These are phyloP conservation scores for Montipora capricornis DNA, from an alignment of 64 coral and sea anemone genomes.

Conservation along the genomic window DNA sequence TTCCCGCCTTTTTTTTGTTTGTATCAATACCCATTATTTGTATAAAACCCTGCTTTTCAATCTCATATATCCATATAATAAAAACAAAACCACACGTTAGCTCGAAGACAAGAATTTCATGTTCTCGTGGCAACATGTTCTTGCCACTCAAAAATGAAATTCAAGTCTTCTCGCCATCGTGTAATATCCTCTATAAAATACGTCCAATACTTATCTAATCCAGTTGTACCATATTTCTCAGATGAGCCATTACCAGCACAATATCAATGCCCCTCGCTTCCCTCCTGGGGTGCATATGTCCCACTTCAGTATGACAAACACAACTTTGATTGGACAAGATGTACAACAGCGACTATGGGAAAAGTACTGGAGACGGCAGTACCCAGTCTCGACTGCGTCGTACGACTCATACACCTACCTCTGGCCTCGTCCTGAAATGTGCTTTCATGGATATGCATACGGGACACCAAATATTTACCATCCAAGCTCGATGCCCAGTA, in stretches of 20 bases:
- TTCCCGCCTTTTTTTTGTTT: no score
- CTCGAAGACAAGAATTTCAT: no score
- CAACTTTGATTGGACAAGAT: conserved; percentile 41
- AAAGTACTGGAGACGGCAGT: conserved; percentile 10
- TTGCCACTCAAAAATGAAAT: no score
- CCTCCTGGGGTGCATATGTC: conserved; percentile 17
- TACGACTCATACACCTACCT: background rate
- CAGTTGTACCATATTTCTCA: background rate
- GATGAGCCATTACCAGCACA: conserved; percentile 38
- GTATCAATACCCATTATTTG: no score
- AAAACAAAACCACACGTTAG: no score
- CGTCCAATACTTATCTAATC: background rate
- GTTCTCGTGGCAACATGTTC: no score
- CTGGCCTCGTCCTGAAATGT: background rate
- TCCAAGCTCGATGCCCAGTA: background rate
- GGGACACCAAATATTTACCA: background rate
- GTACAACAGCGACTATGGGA: conserved; percentile 46
- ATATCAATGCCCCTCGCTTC: conserved; percentile 23
- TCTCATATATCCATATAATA: no score
- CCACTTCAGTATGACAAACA: conserved; percentile 40
- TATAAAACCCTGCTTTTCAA: no score
- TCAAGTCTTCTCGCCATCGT: no score
- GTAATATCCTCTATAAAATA: no score
- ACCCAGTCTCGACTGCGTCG: background rate
- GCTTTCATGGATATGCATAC: background rate